These are phyloP conservation scores for Lasioglossum villosulum DNA, from an alignment of 2,888 invertebrate genomes.

Conservation along the genomic window DNA sequence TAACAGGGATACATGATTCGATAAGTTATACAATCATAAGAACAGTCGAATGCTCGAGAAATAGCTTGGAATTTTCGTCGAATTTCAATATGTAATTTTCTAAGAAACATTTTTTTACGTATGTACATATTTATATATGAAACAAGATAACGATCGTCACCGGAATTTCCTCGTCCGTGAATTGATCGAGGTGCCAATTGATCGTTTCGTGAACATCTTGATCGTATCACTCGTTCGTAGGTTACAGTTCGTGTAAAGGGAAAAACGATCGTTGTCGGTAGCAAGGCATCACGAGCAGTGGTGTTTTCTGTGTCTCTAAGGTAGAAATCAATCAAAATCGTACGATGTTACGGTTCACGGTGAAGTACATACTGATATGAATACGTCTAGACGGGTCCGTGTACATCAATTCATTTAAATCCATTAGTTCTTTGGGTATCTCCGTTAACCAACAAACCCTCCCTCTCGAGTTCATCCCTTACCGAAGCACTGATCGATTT, in stretches of 20 bases:
- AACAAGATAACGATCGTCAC: constrained; percentile 11
- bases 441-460: constrained; percentile 35
- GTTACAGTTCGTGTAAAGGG: constrained; percentile 30
- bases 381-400: constrained; percentile 12
- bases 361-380: constrained; percentile 30
- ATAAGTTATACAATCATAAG: constrained; percentile 25
- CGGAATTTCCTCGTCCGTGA: constrained; percentile 30
- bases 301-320: constrained; percentile 16
- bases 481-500: constrained; percentile 23
- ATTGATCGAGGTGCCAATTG: constrained; percentile 33
- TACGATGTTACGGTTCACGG: not conserved
- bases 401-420: constrained; percentile 34
- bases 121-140: constrained; percentile 1
- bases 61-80: not conserved
- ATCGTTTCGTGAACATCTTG: constrained; percentile 41
- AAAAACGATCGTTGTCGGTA: constrained; percentile 17
- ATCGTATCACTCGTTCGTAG: constrained; percentile 27
- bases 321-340: constrained; percentile 21
- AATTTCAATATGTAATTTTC: constrained; percentile 5
- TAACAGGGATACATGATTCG: constrained; percentile 18
- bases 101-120: not conserved
- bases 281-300: constrained; percentile 4
- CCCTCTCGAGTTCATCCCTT: constrained; percentile 31
- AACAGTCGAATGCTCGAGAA: constrained; percentile 4
- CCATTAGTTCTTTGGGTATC: constrained; percentile 30